Evolutionary conservation across 2,888 invertebrate genomes (phyloP).

Genomic region (Agrotis exclamationis): DNA sequence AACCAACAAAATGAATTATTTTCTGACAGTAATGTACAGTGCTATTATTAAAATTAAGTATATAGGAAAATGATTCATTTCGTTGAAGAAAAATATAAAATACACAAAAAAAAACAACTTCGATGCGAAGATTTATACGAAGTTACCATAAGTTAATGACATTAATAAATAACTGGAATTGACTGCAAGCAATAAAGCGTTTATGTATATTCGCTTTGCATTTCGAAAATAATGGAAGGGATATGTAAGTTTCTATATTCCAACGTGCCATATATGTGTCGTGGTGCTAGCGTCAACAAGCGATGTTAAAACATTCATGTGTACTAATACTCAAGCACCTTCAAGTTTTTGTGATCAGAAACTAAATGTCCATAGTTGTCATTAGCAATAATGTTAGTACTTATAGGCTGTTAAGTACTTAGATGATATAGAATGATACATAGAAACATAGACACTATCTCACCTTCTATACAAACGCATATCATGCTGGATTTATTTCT

Average conservation of each 20-base stretch:
- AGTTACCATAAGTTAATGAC: slow-evolving; percentile 70
- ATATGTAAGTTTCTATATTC: slow-evolving; percentile 72
- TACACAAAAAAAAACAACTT: slow-evolving; percentile 54
- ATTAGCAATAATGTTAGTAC: slow-evolving; percentile 79
- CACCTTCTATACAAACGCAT: slow-evolving; percentile 58
- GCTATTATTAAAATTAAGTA: slow-evolving; percentile 62
- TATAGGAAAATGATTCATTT: slow-evolving; percentile 60
- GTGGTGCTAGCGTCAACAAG: slow-evolving; percentile 76
- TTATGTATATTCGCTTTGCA: slow-evolving; percentile 69
- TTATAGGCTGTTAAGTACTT: slow-evolving; percentile 77
- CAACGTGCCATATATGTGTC: slow-evolving; percentile 81
- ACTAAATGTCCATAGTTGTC: slow-evolving; percentile 67
- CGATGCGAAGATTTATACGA: slow-evolving; percentile 57
- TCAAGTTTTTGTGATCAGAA: slow-evolving; percentile 46
- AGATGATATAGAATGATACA: slow-evolving; percentile 58
- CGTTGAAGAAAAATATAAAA: slow-evolving; percentile 48
- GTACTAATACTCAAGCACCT: slow-evolving; percentile 66
- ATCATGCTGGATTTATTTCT: slow-evolving; percentile 44
- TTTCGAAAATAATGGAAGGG: slow-evolving; percentile 68
- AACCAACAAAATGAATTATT: slow-evolving; percentile 65
- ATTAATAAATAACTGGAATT: slow-evolving; percentile 73
- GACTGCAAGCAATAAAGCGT: slow-evolving; percentile 80
- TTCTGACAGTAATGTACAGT: slow-evolving; percentile 64
- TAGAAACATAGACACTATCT: slow-evolving; percentile 48
- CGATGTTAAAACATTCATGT: slow-evolving; percentile 57